Evolutionary conservation across 2,888 invertebrate genomes (phyloP), one percentile per base, ranked within the genome.

Genomic region (Nephrocerus scutellatus): DNA sequence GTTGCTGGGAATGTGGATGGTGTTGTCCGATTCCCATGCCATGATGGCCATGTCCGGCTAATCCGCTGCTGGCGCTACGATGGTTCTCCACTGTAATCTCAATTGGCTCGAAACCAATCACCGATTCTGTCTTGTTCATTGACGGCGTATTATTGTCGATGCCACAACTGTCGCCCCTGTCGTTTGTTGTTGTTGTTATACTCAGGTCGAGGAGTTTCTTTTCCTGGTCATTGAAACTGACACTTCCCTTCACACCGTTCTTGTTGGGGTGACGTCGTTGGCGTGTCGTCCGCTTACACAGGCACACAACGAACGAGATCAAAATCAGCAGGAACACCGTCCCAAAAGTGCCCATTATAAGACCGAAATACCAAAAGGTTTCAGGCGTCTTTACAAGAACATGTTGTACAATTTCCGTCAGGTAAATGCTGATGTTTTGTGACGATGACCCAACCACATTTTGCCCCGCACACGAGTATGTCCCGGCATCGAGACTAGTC

Each of bases 201-300:
- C 87, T 87, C 13, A 86, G 79, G 52, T 88, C 87, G 46, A 89
- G 71, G 40, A 89, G 71, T 58, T 87, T 86, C 66, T 89, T 88
- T 59, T 89, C 88, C 70, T 89, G 89, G 57, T 89, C 89, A 31
- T 84, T 86, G 59, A 86, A 86, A 60, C 86, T 87, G 2, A 84
- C 77, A 63, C 84, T 84, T 30, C 81, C 79, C 55, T 85, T 85
- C 39, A 84, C 74, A 34, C 81, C 81, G 26, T 83, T 83, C 47
- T 82, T 78, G 55, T 76, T 75, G 37, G 75, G 73, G 31, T 75
- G 70, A 2, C 73, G 69, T 8, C 72, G 64, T 39, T 73, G 71
- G 4, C 74, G 68, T 2, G 72, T 69, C 15, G 68, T 57, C 51
- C 70, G 58, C 46, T 73, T 64, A 59, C 74, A 67, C 44, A 77